phyloP scores from a whole-genome alignment of 2,797 vertebrate genomes.

The Lacerta bilineata region DNA sequence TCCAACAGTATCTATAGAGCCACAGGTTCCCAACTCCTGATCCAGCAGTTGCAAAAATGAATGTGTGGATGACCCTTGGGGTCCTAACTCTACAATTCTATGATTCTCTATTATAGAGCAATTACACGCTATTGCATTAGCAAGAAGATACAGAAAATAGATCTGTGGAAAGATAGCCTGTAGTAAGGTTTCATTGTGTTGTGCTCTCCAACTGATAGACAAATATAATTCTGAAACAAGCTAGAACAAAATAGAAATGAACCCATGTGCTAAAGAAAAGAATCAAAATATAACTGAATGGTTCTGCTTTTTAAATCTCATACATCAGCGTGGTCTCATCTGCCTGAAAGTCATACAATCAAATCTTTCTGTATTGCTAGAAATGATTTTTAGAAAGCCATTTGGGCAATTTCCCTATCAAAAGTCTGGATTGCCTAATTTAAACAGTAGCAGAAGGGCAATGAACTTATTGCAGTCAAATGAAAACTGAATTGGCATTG shows the following conservation, averaged over 20 bases:
- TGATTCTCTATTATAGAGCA: background rate
- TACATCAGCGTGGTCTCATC: background rate
- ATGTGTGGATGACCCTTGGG: too few relatives aligned
- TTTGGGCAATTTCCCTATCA: background rate
- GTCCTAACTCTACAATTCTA: too few relatives aligned
- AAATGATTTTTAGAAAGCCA: constrained; percentile 21
- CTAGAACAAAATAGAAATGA: background rate
- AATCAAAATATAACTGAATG: background rate
- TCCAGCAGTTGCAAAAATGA: too few relatives aligned
- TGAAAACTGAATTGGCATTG: constrained; percentile 44
- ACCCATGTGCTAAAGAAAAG: background rate
- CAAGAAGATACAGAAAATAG: background rate
- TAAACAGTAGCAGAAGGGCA: constrained; percentile 1
- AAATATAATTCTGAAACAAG: background rate
- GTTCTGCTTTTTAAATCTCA: background rate
- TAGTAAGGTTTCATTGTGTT: background rate
- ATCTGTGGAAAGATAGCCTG: background rate
- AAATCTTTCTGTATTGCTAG: background rate
- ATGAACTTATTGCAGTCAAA: background rate
- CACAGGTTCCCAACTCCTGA: too few relatives aligned
- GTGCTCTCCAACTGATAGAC: background rate
- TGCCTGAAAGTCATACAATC: background rate
- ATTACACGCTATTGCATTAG: background rate
- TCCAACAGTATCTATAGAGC: too few relatives aligned
- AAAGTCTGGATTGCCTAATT: background rate